Evolutionary conservation across 2,888 invertebrate genomes (phyloP).

Genomic region (Zaprionus obscuricornis): DNA sequence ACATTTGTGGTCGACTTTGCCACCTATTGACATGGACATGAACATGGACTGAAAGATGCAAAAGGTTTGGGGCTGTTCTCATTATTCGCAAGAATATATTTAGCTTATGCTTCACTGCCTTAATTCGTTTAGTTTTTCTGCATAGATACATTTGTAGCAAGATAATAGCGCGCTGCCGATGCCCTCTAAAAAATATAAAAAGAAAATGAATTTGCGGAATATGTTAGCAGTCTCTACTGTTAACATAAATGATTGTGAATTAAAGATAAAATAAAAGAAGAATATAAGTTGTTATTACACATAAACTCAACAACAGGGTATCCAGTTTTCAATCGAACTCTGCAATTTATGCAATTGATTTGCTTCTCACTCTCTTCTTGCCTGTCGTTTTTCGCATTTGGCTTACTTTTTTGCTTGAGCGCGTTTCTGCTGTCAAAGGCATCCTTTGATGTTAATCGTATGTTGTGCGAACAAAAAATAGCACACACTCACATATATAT

Average conservation of each 20-base stretch:
- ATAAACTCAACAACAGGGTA: background rate
- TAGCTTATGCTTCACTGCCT: constrained; percentile 62
- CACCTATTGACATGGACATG: constrained; percentile 53
- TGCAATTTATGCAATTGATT: constrained; percentile 8
- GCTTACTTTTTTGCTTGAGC: constrained; percentile 75
- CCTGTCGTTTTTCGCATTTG: constrained; percentile 46
- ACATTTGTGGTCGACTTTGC: constrained; percentile 53
- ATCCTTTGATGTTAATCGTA: constrained; percentile 77
- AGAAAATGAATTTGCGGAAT: constrained; percentile 11
- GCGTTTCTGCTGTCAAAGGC: constrained; percentile 70
- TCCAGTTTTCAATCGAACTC: background rate
- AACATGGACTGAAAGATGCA: background rate
- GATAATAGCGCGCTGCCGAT: background rate
- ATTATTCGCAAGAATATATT: constrained; percentile 53
- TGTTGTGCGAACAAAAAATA: constrained; percentile 58
- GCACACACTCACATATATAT: background rate
- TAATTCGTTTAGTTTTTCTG: constrained; percentile 60
- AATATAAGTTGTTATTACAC: too few species aligned
- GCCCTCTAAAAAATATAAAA: background rate
- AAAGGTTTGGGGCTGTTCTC: constrained; percentile 34
- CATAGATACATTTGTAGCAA: too few species aligned
- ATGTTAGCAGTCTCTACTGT: too few species aligned
- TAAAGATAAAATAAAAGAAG: too few species aligned
- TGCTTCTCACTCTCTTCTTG: constrained; percentile 18
- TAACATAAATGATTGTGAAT: too few species aligned